Evolutionary conservation across 2,888 invertebrate genomes (phyloP), one percentile per base, ranked within the genome.

Genomic region (Drosophila mayaguana): DNA sequence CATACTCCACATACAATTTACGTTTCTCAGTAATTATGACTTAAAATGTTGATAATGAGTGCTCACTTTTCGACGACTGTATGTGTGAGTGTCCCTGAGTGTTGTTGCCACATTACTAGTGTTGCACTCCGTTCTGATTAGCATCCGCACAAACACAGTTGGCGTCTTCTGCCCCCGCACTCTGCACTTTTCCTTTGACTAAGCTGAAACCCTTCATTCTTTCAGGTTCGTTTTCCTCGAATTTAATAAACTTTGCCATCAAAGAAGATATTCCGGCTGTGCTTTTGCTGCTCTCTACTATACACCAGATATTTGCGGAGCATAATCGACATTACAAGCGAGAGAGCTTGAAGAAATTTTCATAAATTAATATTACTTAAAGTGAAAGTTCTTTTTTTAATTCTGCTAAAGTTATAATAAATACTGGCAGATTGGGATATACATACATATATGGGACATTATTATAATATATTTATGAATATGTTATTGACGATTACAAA

Each of bases 1-100:
- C 54, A 16, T 48, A 46, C 25, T 53, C 53, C 38, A 32, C 65
- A 11, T 60, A 67, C 70, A 48, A 62, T 50, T 71, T 67, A 40
- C 67, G 51, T 45, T 76, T 65, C 73, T 70, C 70, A 66, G 73
- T 78, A 86, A 88, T 89, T 89, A 90, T 82, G 75, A 75, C 78
- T 83, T 76, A 70, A 79, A 80, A 77, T 78, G 68, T 62, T 63
- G 61, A 54, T 63, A 69, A 78, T 79, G 48, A 63, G 53, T 18
- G 63, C 57, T 64, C 46, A 42, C 36, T 55, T 55, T 55, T 53
- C 40, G 53, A 48, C n/a, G 43, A 43, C 20, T 9, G 20, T 54
- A 20, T 42, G 32, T 45, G 12, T 16, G 8, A 34, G 22, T 43
- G 12, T 9, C 1, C 18, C n/a, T 32, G 38, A 7, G 38, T 48